Evolutionary conservation across 2,888 invertebrate genomes (phyloP).

Genomic region (Listrodromus nycthemerus): DNA sequence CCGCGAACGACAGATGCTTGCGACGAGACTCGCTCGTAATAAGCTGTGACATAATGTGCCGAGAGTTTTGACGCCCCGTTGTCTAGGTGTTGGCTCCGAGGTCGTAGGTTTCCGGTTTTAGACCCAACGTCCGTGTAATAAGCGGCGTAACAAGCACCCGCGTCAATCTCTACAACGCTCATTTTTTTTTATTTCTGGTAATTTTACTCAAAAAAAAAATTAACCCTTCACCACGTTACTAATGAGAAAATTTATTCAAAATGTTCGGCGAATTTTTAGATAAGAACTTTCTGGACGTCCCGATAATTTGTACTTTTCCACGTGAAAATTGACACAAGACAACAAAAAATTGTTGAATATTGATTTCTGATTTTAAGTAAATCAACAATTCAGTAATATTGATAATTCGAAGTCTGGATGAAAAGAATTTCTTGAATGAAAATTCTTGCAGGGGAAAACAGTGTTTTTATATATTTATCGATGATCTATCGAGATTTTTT

Average conservation of each 20-base stretch:
- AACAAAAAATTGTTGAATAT: too few relatives aligned
- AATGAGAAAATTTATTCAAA: background rate
- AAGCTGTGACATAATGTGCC: conserved; percentile 77
- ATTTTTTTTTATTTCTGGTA: background rate
- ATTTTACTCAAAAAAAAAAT: background rate
- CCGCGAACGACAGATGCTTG: conserved; percentile 26
- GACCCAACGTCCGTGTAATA: conserved; percentile 39
- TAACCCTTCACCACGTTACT: background rate
- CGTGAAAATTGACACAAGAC: too few relatives aligned
- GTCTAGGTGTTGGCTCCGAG: conserved; percentile 78
- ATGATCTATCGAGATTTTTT: conserved; percentile 54
- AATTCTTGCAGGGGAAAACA: too few relatives aligned
- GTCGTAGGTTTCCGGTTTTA: conserved; percentile 67
- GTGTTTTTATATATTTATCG: conserved; percentile 19
- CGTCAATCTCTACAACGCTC: background rate
- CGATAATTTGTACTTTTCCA: too few relatives aligned
- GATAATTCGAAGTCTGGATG: too few relatives aligned
- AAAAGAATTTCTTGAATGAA: too few relatives aligned
- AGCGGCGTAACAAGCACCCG: background rate
- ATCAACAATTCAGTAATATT: too few relatives aligned
- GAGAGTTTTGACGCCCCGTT: conserved; percentile 81
- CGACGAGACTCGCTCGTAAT: conserved; percentile 48
- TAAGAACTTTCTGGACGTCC: too few relatives aligned
- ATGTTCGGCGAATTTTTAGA: too few relatives aligned
- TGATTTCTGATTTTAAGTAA: too few relatives aligned